A percentile compares a stretch with the other conserved stretches of the same genome.
Conservation (phyloP, 2,888 invertebrate genomes). For the Meteorus cinctellus region DNA sequence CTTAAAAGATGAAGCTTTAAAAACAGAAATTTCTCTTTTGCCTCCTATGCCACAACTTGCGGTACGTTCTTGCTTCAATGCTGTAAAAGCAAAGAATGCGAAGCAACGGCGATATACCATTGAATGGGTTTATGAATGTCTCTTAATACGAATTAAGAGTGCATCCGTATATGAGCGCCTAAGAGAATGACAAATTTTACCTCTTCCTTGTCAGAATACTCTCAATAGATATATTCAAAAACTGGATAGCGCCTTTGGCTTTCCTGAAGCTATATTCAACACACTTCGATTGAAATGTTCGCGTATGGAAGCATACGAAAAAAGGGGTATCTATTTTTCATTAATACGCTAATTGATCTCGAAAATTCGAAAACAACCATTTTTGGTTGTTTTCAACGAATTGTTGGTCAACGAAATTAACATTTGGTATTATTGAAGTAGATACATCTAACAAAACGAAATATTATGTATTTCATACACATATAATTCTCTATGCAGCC, state of each 20-base stretch:
- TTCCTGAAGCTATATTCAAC: constrained; percentile 43
- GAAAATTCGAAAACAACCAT: too few relatives aligned
- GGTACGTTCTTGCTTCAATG: neutral
- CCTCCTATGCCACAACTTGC: constrained; percentile 8
- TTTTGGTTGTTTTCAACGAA: too few relatives aligned
- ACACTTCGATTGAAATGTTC: constrained; percentile 42
- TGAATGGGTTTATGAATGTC: constrained; percentile 27
- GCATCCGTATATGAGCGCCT: constrained; percentile 7
- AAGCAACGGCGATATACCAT: constrained; percentile 12
- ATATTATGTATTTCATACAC: too few relatives aligned
- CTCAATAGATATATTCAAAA: constrained; percentile 45
- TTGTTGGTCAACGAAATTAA: too few relatives aligned
- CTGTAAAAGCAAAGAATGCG: neutral
- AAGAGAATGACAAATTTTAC: constrained; percentile 19
- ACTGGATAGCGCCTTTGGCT: constrained; percentile 47
- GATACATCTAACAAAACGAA: too few relatives aligned
- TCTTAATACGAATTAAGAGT: constrained; percentile 20
- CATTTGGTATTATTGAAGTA: too few relatives aligned
- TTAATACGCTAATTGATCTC: too few relatives aligned
- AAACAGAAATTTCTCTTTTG: neutral
- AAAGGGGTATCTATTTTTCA: constrained; percentile 39
- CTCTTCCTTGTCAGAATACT: constrained; percentile 47
- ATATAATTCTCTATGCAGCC: too few relatives aligned
- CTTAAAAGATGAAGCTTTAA: neutral
- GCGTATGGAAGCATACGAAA: constrained; percentile 42